Evolutionary conservation across 2,113 vertebrate genomes (phyloP), one percentile per base, ranked within the genome.

Genomic region (Astur gentilis): DNA sequence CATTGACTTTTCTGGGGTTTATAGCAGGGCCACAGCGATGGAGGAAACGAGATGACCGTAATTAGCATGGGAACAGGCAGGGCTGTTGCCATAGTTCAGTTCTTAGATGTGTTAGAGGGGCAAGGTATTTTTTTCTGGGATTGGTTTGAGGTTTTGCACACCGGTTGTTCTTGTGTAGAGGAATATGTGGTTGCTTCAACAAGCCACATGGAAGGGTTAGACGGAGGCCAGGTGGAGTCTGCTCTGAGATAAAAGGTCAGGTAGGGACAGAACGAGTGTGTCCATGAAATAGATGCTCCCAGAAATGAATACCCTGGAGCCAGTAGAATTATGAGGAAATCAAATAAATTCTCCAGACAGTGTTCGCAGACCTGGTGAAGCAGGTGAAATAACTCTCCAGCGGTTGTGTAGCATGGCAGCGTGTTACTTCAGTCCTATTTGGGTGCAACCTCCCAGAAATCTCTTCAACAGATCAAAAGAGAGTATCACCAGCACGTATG

Each of bases 401-500:
- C 0, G 16, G 62, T 9, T 2, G 3, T 26, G 25, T 14, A 17
- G 31, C 40, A 3, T 8, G 7, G 58, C 38, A 40, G 29, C 20
- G 1, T 9, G 23, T 13, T 29, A 16, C 40, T 34, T 31, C 15
- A 22, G 1, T 47, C 50, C 47, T 29, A 2, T 2, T 3, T 9
- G 8, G 9, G 16, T 66, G 32, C 38, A 47, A 7, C 23, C 29
- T 80, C 42, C 1, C 2, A 6, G 16, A 69, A 49, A n/a, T 14
- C 14, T 16, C 29, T 32, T 6, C 58, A 52, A 29, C 66, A 32
- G 19, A 11, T 7, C 42, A 49, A 10, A 7, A 11, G 13, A 49
- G 22, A 20, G 10, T 2, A 22, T 45, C 49, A 10, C 52, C 31
- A 7, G 6, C 0, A 0, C 11, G 3, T 5, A 0, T 7, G 20